Conservation (phyloP, 2,113 vertebrate genomes). For the Monopterus albus region DNA sequence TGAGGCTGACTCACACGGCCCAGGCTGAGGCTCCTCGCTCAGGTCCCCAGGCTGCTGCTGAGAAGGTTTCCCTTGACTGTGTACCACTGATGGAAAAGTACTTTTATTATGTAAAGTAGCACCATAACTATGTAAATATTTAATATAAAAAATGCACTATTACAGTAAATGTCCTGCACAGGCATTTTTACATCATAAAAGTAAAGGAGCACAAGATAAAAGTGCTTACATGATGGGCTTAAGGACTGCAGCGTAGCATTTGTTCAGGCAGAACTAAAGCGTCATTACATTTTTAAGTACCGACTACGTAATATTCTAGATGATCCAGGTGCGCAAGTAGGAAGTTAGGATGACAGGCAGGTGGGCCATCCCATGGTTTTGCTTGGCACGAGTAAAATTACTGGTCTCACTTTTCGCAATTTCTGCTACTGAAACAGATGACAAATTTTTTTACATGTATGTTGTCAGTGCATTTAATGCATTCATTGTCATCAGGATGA, state of each 20-base stretch:
- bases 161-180: slow-evolving; percentile 1
- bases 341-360: too few relatives aligned
- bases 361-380: too few relatives aligned
- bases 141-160: slow-evolving; percentile 14
- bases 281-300: too few relatives aligned
- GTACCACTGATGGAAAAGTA: slow-evolving; percentile 10
- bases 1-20: not conserved
- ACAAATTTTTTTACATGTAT: too few relatives aligned
- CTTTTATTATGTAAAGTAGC: not conserved
- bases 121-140: slow-evolving; percentile 34
- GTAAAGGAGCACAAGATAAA: not conserved
- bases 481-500: too few relatives aligned
- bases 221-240: not conserved
- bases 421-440: too few relatives aligned
- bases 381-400: too few relatives aligned
- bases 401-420: too few relatives aligned
- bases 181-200: too few relatives aligned
- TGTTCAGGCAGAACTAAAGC: not conserved
- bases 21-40: slow-evolving; percentile 6
- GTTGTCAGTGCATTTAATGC: too few relatives aligned
- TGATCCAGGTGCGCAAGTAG: too few relatives aligned
- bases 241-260: not conserved
- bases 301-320: too few relatives aligned
- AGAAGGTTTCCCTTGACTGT: slow-evolving; percentile 20
- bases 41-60: slow-evolving; percentile 19